Evolutionary conservation across 2,888 invertebrate genomes (phyloP), one percentile per base, ranked within the genome.

Genomic region (Cataglyphis albicans): DNA sequence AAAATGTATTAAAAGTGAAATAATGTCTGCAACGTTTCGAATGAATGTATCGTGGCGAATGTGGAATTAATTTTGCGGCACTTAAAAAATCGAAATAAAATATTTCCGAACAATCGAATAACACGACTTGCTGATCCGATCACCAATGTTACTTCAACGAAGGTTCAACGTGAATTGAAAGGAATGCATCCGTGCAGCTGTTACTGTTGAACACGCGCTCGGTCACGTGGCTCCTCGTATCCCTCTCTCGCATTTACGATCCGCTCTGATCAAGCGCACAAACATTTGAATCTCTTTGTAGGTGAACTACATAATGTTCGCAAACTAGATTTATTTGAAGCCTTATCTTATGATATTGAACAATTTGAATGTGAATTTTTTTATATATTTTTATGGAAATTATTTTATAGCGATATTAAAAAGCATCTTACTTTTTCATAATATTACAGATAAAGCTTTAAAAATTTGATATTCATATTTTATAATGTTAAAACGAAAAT

Each of bases 121-220:
- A 15, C 12, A 35, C 15, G 15, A n/a, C 21, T 41, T 10, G 25
- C 21, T 35, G 12, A 18, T 32, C 2, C 59, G 44, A 21, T 25
- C 67, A 48, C 59, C 21, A 35, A 84, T 86, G 91, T 88, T 89
- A 83, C 91, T 85, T 84, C 87, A 87, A 82, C 86, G 89, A 85
- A 89, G 89, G 90, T 90, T 87, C 87, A 90, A 84, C 90, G 89
- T 90, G 90, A 88, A 93, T 91, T 93, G 93, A 92, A 90, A 88
- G 84, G 87, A 91, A 84, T 87, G 88, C 89, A 88, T 85, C 87
- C 84, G 86, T 85, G 87, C 88, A 88, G 90, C 90, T 89, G 91
- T 91, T 89, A 86, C 84, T 90, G 90, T 86, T 86, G 90, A 91
- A 90, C 92, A 92, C 92, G 92, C 91, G 93, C 89, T 91, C 91